Conservation (phyloP, 2,113 vertebrate species). For the Egretta garzetta region DNA sequence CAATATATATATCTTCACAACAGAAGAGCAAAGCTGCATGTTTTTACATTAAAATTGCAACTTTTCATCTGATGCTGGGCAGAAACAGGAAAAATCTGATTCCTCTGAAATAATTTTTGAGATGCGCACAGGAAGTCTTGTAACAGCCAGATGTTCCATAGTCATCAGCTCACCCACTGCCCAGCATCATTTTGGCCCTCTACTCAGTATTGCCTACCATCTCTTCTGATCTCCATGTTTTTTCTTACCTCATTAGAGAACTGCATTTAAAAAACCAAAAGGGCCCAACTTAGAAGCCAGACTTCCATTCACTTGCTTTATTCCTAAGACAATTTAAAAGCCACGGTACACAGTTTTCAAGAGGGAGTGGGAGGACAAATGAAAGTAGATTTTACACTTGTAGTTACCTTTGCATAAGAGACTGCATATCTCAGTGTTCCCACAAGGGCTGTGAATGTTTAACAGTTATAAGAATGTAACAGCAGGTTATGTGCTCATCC, state of each 20-base stretch:
- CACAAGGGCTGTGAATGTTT: conserved; percentile 37
- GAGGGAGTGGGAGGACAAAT: conserved; percentile 16
- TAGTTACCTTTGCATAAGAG: conserved; percentile 18
- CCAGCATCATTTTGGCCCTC: neutral
- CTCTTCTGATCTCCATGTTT: neutral
- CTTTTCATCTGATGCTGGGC: neutral
- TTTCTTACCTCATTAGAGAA: neutral
- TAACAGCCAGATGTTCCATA: neutral
- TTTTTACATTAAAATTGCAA: neutral
- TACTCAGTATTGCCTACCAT: neutral
- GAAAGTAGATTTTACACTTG: conserved; percentile 33
- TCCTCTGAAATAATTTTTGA: neutral
- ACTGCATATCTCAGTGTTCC: neutral
- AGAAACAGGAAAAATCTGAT: neutral
- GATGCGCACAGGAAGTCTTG: neutral
- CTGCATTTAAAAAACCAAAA: neutral
- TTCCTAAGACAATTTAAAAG: neutral
- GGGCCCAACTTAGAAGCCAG: neutral
- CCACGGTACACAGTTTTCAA: neutral
- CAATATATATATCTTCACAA: neutral
- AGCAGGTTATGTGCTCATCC: conserved; percentile 44
- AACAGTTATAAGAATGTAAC: conserved; percentile 28
- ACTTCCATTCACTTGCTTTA: neutral
- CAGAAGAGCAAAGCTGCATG: neutral
- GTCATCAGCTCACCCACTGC: neutral